These are phyloP conservation scores for Rhinolophus ferrumequinum DNA, from an alignment of 2,113 vertebrate genomes.

Conservation along the genomic window DNA sequence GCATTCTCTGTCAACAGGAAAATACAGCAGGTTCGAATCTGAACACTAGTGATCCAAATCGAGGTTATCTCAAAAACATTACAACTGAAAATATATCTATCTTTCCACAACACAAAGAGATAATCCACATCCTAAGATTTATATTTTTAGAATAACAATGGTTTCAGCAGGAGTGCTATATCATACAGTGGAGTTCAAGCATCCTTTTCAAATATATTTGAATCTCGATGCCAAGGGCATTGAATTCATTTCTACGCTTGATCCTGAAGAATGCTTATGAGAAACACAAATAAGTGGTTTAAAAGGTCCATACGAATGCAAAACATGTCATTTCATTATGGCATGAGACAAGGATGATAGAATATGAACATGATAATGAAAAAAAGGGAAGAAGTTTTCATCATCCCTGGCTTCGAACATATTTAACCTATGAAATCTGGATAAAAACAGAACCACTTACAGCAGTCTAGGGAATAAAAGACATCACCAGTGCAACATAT, in stretches of 20 bases:
- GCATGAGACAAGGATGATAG: background rate
- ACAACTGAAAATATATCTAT: conserved; percentile 5
- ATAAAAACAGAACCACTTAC: conserved; percentile 24
- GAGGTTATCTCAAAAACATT: conserved; percentile 51
- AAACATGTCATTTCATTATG: conserved; percentile 36
- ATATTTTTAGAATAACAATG: conserved; percentile 38
- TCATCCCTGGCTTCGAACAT: conserved; percentile 8
- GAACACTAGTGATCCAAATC: background rate
- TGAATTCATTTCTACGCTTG: conserved; percentile 39
- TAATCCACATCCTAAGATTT: background rate
- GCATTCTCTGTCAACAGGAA: conserved; percentile 35
- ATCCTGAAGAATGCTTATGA: conserved; percentile 23
- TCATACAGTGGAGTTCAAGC: background rate
- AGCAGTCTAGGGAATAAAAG: conserved; percentile 1
- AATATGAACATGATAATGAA: conserved; percentile 26
- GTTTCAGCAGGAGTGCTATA: background rate
- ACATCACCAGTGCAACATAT: background rate
- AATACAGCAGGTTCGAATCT: background rate
- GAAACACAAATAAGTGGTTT: conserved; percentile 35
- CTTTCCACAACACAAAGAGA: conserved; percentile 45
- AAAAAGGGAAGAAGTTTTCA: background rate
- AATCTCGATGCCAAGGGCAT: conserved; percentile 39
- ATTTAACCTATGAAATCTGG: conserved; percentile 41
- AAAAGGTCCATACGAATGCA: conserved; percentile 51
- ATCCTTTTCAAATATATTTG: conserved; percentile 26